Base-by-base conservation (phyloP, 2,113 vertebrate species). In the Talpa occidentalis region DNA sequence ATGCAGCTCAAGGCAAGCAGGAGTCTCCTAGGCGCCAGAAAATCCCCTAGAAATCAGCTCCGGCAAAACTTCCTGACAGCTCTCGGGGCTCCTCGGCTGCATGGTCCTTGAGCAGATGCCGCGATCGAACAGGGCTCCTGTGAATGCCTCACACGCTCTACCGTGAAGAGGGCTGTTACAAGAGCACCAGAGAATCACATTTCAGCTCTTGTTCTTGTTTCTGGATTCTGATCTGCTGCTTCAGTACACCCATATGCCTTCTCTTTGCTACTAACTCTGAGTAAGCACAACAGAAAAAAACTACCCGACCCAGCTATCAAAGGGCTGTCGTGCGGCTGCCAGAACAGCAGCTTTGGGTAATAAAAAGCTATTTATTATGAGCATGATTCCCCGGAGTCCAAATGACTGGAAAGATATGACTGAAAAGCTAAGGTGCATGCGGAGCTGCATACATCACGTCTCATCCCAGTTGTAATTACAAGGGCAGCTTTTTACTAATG, bases 21-120 rank as follows among this genome's bases (percentile, higher is more conserved):
- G 98, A 98, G 98, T 98, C 98, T 98, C 98, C 98, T 97, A 98
- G 98, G 98, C 97, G 98, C 98, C 98, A 97, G 98, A 98, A 98
- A 98, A 98, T 95, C 96, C 98, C 96, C 97, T 97, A 84, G 98
- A 97, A 98, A 98, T 98, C 98, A 77, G 98, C 98, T 98, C 97
- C 97, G 85, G 97, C 97, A 98, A 98, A 98, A 98, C 98, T 98
- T 98, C 98, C 98, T 94, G 94, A 96, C 96, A 97, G 94, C 94
- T 98, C 94, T 97, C 97, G 95, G 98, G 97, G 97, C 96, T 97
- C 97, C 95, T 89, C 96, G 97, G 98, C 98, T 98, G 98, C 98
- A 98, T 98, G 97, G 97, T 97, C 93, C 85, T 87, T 90, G 30
- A 96, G 85, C 92, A 92, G 95, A 97, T 97, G 98, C 98, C 96